Evolutionary conservation across 1,140 invertebrate species (phyloP).

Genomic region (Drosophila sp.): DNA sequence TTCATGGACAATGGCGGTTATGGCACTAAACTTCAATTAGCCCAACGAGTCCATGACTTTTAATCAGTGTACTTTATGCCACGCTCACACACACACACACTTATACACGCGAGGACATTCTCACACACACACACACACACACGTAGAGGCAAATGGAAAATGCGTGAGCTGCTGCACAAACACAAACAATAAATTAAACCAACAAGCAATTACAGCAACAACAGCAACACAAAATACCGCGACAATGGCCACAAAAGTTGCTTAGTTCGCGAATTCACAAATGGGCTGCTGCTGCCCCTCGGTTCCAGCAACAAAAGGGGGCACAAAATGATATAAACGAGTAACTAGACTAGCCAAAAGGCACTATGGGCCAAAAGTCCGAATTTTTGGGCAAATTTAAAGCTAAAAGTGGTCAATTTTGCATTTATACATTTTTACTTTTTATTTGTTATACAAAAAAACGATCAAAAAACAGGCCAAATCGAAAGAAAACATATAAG

Average conservation of each 20-base stretch:
- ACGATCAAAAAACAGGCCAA: too few species aligned
- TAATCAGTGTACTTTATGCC: conserved; percentile 75
- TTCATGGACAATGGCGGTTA: conserved; percentile 32
- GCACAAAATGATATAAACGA: too few species aligned
- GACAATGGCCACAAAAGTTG: conserved; percentile 16
- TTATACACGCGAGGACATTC: background rate
- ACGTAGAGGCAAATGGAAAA: conserved; percentile 34
- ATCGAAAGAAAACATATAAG: too few species aligned
- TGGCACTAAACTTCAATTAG: conserved; percentile 79
- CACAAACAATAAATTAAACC: conserved; percentile 72
- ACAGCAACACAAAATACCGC: conserved; percentile 44
- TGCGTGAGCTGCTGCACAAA: conserved; percentile 50
- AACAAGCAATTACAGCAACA: conserved; percentile 71
- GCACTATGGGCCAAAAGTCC: too few species aligned
- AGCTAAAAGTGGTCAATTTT: too few species aligned
- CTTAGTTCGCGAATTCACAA: conserved; percentile 22
- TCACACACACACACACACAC: conserved; percentile 19
- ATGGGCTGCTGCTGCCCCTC: background rate
- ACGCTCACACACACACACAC: conserved; percentile 24
- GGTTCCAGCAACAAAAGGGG: background rate
- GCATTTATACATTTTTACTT: too few species aligned
- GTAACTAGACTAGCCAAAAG: too few species aligned
- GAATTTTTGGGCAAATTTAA: too few species aligned
- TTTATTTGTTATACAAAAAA: too few species aligned
- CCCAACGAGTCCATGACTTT: conserved; percentile 74